Base-by-base conservation (phyloP, 2,888 invertebrate genomes). In the Caenorhabditis sulstoni region DNA sequence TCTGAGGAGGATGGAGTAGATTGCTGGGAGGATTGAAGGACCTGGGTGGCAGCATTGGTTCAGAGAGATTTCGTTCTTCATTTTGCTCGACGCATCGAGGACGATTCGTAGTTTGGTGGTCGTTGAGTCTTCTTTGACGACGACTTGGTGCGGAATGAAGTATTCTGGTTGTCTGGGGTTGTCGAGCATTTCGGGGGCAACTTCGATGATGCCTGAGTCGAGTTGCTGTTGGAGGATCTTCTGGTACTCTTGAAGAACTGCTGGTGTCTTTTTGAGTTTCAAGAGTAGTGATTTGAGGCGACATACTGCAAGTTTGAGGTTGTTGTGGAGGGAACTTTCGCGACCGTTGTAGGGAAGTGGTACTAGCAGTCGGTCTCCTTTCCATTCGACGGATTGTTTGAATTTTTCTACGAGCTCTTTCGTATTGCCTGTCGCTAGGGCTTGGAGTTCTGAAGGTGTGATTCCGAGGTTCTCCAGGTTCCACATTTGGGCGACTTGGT, bases 11-110 rank as follows among this genome's bases (percentile, higher is more conserved):
- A 85, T 66, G 0, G 61, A 68, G 11, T 44, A 7, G 16, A 81
- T 49, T 1, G 65, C 37, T n/a, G 58, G 64, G 1, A 85, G 49
- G 0, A 62, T n/a, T 0, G 59, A 29, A 3, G 81, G 78, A 12
- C 83, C 86, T 3, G 57, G 41, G 22, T 44, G 47, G 0, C 81
- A 47, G 11, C 74, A 73, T 1, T 84, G 74, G 73, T 86, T 86
- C 5, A 85, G 62, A 0, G 81, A 74, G 7, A 53, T 3, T n/a
- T 58, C 58, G 12, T 41, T 44, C 29, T 47, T 67, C 20, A 37
- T 49, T 12, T 75, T 57, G 1, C 75, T 62, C 1, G 64, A 59
- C 0, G 79, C 85, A 50, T 85, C 81, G 35, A 65, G 62, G 0
- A 86, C 82, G 11, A 81, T 62, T 12, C 86, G 20, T 4, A 67